Conservation (phyloP, 2,888 invertebrate genomes). For the Chesias legatella region DNA sequence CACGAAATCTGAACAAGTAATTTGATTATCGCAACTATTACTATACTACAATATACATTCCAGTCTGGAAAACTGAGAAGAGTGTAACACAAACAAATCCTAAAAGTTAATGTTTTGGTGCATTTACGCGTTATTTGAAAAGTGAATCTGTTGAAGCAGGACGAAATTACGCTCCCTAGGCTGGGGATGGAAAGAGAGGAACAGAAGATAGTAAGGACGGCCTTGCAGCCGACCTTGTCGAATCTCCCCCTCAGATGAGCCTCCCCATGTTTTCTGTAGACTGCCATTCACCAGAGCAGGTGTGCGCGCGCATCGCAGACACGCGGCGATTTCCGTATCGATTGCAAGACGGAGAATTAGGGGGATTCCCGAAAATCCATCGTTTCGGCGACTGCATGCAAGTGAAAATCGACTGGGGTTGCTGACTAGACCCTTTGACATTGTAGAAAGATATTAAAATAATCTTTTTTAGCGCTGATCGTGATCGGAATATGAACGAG, state of each 20-base stretch:
- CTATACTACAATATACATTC: conserved; percentile 28
- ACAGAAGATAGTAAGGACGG: conserved; percentile 61
- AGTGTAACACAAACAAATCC: conserved; percentile 42
- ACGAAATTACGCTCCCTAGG: conserved; percentile 25
- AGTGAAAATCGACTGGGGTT: conserved; percentile 6
- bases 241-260: conserved; percentile 47
- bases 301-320: conserved; percentile 66
- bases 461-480: conserved; percentile 1
- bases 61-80: conserved; percentile 33
- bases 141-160: conserved; percentile 55
- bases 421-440: not conserved
- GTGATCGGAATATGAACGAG: conserved; percentile 8
- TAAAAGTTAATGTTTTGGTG: conserved; percentile 51
- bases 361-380: conserved; percentile 35
- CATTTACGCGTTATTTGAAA: conserved; percentile 58
- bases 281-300: conserved; percentile 67
- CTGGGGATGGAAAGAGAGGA: conserved; percentile 51
- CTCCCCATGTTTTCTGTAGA: conserved; percentile 53
- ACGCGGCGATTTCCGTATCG: conserved; percentile 61
- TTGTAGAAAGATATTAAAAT: conserved; percentile 11
- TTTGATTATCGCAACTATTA: conserved; percentile 10
- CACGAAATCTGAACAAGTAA: conserved; percentile 2
- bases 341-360: conserved; percentile 54
- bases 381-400: conserved; percentile 33
- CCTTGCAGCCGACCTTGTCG: conserved; percentile 68